Conservation (phyloP, 2,113 vertebrate genomes). For the Oxyura jamaicensis region DNA sequence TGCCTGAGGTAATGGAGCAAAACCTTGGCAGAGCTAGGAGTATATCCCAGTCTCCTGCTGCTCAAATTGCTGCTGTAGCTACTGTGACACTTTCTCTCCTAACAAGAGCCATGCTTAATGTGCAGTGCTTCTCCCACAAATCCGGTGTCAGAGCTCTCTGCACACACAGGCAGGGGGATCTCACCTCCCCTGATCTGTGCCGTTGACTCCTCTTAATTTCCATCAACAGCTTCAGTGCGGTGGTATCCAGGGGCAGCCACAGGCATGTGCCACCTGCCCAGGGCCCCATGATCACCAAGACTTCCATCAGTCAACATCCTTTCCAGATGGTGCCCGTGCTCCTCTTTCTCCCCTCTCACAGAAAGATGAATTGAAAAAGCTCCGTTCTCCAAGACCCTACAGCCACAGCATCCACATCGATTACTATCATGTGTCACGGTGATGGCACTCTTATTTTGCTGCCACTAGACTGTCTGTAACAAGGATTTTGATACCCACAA, state of each 20-base stretch:
- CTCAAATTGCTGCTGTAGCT: not conserved
- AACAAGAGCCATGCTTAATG: not conserved
- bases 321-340: not conserved
- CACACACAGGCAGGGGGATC: not conserved
- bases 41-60: not conserved
- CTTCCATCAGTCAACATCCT: not conserved
- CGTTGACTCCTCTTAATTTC: not conserved
- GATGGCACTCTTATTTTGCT: not conserved
- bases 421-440: not conserved
- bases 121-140: not conserved
- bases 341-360: not conserved
- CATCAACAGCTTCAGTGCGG: not conserved
- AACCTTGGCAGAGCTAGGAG: not conserved
- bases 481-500: not conserved
- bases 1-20: slow-evolving; percentile 48
- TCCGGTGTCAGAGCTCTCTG: not conserved
- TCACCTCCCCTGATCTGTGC: not conserved
- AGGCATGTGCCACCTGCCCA: accelerated
- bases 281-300: not conserved
- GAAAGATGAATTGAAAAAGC: not conserved
- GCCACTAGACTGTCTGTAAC: not conserved
- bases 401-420: not conserved
- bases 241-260: not conserved
- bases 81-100: not conserved
- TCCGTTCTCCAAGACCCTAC: not conserved